Conservation (phyloP, 2,888 invertebrate genomes). For the Lepas anatifera region DNA sequence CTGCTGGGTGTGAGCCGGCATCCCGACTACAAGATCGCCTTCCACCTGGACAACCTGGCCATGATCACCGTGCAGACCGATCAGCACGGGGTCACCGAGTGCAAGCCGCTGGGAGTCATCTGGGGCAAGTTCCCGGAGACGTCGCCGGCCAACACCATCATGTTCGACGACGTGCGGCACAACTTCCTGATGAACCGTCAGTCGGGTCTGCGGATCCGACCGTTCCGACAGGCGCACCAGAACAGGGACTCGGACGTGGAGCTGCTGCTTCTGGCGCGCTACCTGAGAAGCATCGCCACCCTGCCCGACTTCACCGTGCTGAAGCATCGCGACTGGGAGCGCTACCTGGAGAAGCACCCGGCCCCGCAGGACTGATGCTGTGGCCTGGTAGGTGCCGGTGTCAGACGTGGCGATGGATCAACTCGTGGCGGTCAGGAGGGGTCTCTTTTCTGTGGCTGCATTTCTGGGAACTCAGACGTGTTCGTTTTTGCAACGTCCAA, state of each 20-base stretch:
- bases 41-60: conserved; percentile 78
- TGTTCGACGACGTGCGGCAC: conserved; percentile 91
- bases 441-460: too few relatives aligned
- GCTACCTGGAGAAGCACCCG: conserved; percentile 22
- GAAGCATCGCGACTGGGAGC: conserved; percentile 86
- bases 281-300: conserved; percentile 68
- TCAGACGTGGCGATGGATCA: too few relatives aligned
- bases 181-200: conserved; percentile 98
- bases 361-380: background rate
- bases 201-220: conserved; percentile 76
- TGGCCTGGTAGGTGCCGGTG: too few relatives aligned
- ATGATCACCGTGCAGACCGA: conserved; percentile 90
- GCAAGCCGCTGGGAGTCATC: conserved; percentile 88
- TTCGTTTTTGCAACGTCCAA: too few relatives aligned
- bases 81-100: conserved; percentile 83
- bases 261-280: conserved; percentile 58
- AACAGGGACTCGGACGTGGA: conserved; percentile 75
- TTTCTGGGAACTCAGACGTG: too few relatives aligned
- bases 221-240: conserved; percentile 80
- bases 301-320: conserved; percentile 68
- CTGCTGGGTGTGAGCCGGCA: conserved; percentile 72
- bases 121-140: conserved; percentile 88
- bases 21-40: conserved; percentile 77
- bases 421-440: too few relatives aligned
- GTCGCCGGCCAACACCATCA: conserved; percentile 75